Conservation (phyloP, 2,113 vertebrate genomes). For the Pristiophorus japonicus region DNA sequence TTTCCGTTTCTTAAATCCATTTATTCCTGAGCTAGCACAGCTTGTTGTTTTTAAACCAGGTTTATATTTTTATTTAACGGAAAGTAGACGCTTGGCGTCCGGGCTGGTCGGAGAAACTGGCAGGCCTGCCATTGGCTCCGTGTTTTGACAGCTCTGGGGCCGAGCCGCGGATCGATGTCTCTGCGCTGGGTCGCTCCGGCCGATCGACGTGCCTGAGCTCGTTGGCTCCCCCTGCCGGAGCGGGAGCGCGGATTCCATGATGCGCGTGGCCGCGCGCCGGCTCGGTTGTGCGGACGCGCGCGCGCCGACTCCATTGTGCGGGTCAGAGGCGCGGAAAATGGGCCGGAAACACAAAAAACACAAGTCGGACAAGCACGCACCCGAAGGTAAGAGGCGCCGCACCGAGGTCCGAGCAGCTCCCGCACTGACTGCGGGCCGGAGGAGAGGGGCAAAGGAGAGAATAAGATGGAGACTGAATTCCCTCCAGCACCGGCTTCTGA, state of each 20-base stretch:
- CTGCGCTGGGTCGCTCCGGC: not conserved
- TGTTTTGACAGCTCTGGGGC: not conserved
- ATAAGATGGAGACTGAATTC: not conserved
- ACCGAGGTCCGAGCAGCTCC: too few relatives aligned
- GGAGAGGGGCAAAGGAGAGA: not conserved
- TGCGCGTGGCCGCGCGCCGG: not conserved
- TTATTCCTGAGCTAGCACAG: too few relatives aligned
- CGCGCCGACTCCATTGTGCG: not conserved
- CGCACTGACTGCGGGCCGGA: not conserved
- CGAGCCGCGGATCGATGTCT: not conserved
- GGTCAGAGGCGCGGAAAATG: constrained; percentile 55
- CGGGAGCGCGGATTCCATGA: not conserved
- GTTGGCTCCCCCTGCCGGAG: not conserved
- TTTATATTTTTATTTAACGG: too few relatives aligned
- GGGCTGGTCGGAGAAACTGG: too few relatives aligned
- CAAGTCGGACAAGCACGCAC: constrained; percentile 79
- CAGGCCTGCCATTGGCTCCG: not conserved
- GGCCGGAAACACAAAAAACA: constrained; percentile 95
- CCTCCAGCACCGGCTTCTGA: not conserved
- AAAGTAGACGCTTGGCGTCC: too few relatives aligned
- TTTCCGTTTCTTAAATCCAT: too few relatives aligned
- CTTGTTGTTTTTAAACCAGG: too few relatives aligned
- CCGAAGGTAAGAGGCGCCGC: constrained; percentile 67
- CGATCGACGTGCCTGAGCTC: not conserved
- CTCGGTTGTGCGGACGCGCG: not conserved